Conservation (phyloP, 2,797 vertebrate species). For the Picus viridis region DNA sequence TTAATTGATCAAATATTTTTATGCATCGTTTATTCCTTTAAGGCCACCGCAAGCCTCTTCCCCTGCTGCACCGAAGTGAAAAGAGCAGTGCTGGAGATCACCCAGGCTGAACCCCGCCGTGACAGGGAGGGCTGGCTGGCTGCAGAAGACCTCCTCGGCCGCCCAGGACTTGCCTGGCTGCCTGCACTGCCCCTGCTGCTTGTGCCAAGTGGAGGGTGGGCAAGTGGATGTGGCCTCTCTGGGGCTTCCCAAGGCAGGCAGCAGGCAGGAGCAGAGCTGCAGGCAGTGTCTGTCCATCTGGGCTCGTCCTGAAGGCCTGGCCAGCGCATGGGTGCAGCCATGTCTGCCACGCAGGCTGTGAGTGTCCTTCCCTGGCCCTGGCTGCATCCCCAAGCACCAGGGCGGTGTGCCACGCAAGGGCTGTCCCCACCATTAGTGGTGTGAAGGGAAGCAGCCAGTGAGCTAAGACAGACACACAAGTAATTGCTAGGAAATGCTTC, state of each 20-base stretch:
- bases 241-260: neutral
- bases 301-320: neutral
- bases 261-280: neutral
- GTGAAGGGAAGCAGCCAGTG: rapidly evolving
- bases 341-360: neutral
- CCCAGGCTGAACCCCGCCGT: neutral
- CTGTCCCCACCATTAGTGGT: rapidly evolving
- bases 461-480: neutral
- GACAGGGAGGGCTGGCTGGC: neutral
- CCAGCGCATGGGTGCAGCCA: rapidly evolving
- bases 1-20: conserved; percentile 70
- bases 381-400: neutral
- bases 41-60: conserved; percentile 24
- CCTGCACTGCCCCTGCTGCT: neutral
- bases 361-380: neutral
- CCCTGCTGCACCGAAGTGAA: neutral
- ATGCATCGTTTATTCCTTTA: conserved; percentile 58
- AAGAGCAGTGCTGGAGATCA: conserved; percentile 23
- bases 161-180: neutral
- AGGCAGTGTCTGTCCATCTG: neutral
- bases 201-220: neutral
- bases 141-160: neutral
- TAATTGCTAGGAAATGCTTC: neutral
- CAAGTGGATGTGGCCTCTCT: rapidly evolving
- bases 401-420: rapidly evolving